Conservation (phyloP, 2,113 vertebrate genomes). For the Varanus komodoensis region DNA sequence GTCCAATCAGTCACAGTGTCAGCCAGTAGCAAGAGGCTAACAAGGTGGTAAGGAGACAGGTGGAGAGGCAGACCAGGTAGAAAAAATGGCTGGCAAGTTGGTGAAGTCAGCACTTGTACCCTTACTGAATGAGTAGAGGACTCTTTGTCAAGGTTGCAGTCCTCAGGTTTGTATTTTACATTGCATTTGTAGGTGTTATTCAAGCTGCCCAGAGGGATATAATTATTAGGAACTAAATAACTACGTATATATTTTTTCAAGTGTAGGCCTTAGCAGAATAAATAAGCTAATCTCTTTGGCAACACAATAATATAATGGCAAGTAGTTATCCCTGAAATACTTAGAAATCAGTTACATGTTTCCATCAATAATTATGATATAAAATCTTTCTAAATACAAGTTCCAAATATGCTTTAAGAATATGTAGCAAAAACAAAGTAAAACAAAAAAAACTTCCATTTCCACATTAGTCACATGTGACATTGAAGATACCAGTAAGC, state of each 20-base stretch:
- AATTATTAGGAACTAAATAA: no score
- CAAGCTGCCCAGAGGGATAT: no score
- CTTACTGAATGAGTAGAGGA: no score
- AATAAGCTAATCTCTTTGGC: background rate
- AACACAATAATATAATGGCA: background rate
- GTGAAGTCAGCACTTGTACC: no score
- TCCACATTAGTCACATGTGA: background rate
- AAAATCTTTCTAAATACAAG: background rate
- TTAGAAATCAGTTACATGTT: no score
- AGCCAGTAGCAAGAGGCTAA: no score
- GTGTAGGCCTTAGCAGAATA: background rate
- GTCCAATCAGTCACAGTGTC: no score
- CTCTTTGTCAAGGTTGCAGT: no score
- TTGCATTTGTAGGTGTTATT: background rate
- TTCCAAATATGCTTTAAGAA: background rate
- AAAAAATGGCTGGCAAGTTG: no score
- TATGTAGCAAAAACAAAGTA: background rate
- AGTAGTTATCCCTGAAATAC: background rate
- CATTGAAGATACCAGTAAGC: background rate
- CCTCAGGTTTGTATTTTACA: background rate
- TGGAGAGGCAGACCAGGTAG: no score
- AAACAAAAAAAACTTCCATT: background rate
- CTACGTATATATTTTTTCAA: no score
- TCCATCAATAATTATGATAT: background rate
- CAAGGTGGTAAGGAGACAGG: no score